Evolutionary conservation across 2,888 invertebrate genomes (phyloP).

Genomic region (Alviniconcha strummeri): DNA sequence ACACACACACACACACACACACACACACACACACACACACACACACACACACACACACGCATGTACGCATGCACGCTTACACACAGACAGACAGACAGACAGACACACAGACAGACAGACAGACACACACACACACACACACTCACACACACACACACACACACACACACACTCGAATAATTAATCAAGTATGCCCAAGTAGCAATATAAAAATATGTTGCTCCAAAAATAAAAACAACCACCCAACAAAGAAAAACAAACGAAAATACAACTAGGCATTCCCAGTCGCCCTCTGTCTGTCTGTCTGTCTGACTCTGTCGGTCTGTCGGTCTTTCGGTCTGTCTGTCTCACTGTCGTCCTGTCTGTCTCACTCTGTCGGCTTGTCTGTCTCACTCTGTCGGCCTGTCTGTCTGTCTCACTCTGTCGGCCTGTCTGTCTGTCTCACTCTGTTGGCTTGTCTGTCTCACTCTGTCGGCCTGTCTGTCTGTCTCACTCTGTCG

Average conservation of each 20-base stretch:
- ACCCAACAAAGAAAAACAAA: too few relatives aligned
- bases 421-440: background rate
- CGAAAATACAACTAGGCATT: too few relatives aligned
- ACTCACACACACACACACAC: constrained; percentile 2
- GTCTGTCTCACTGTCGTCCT: too few relatives aligned
- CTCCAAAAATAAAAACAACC: too few relatives aligned
- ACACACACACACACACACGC: constrained; percentile 3
- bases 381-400: background rate
- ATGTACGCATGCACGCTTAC: background rate
- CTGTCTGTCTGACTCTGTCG: background rate
- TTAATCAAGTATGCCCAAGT: too few relatives aligned
- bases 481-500: background rate
- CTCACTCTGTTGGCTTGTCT: background rate
- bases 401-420: background rate
- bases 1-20: background rate
- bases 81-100: constrained; percentile 14
- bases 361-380: background rate
- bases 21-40: background rate
- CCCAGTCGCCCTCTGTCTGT: background rate
- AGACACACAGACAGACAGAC: background rate
- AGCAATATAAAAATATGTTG: too few relatives aligned
- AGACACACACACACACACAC: constrained; percentile 9
- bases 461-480: too few relatives aligned
- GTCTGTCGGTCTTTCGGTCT: background rate
- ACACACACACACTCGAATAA: background rate